Evolutionary conservation across 1,140 invertebrate genomes (phyloP), one percentile per base, ranked within the genome.

Genomic region (Drosophila navojoa): DNA sequence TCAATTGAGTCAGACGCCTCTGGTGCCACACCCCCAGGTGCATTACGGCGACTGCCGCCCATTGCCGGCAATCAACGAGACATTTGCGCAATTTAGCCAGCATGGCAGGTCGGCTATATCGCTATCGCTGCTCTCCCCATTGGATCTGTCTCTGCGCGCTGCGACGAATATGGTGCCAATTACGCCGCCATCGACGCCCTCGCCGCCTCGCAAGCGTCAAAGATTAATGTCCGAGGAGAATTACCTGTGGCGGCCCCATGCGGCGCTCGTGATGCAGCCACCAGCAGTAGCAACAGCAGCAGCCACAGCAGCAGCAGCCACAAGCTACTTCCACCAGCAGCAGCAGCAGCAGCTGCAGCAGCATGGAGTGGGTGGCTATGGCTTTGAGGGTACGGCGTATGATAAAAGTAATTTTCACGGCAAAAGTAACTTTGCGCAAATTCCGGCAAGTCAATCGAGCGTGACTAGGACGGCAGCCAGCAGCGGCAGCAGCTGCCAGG

Each of bases 171-270:
- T 91, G 54, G 92, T 92, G 68, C 93, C 94, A 50, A 94, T 94
- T 54, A 94, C 94, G 22, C 94, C 94, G 16, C 94, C 94, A n/a
- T 94, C 94, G 60, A 94, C 94, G 15, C 94, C 94, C 6, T 94
- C 94, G 38, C 94, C 93, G 4, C 76, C 90, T 1, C 91, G 93
- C 63, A 94, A 94, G 91, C 90, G 93, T 73, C 92, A 93, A 89
- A 74, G 84, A 92, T 91, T 91, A 62, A 92, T 91, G 77, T 80
- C 70, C 68, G 92, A 93, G 60, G 90, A 81, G 58, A 93, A 93
- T 90, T 86, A 92, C 54, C 76, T 91, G 49, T 93, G 93, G 92
- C 85, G 92, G 49, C 91, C 92, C 38, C 93, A 93, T 11, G 57
- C 64, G 25, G 45, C 11, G 19, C 15, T 71, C 45, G 38, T 44